These are phyloP conservation scores for Leptinotarsa undecemlineata DNA, from an alignment of 1,140 invertebrate genomes.

Conservation along the genomic window DNA sequence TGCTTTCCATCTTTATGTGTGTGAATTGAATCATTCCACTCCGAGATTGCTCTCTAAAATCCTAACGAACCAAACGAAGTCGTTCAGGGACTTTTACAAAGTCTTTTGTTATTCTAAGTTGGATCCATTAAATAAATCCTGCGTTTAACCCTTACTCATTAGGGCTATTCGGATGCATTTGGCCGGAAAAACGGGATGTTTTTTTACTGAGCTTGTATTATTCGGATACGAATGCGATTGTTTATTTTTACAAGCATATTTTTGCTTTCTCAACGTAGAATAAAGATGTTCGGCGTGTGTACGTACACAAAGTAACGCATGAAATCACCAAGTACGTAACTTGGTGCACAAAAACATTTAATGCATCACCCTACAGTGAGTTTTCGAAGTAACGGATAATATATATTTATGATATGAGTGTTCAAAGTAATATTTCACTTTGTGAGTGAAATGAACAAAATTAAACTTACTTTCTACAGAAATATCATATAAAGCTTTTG, in stretches of 20 bases:
- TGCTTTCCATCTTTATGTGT: conserved; percentile 1
- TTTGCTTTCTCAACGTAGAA: background rate
- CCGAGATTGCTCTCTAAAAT: background rate
- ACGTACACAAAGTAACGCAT: no score
- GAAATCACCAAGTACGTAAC: no score
- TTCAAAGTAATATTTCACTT: no score
- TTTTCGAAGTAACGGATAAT: no score
- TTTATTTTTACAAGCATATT: background rate
- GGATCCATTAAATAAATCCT: background rate
- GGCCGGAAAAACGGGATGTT: conserved; percentile 7
- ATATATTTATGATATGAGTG: no score
- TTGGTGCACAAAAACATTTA: no score
- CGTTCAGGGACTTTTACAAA: background rate
- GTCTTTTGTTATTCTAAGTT: conserved; percentile 3
- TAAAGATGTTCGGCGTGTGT: no score
- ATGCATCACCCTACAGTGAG: no score
- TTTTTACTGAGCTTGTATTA: background rate
- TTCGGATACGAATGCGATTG: background rate
- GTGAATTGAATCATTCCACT: conserved; percentile 2
- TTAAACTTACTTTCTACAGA: no score
- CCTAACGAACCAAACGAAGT: conserved; percentile 5
- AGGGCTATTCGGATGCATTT: background rate
- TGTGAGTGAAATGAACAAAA: no score
- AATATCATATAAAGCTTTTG: no score
- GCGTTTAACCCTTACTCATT: background rate